A percentile compares a stretch with the other conserved stretches of the same genome.
Evolutionary conservation across 1,140 invertebrate genomes (phyloP).

Genomic region (Drosophila gunungcola): DNA sequence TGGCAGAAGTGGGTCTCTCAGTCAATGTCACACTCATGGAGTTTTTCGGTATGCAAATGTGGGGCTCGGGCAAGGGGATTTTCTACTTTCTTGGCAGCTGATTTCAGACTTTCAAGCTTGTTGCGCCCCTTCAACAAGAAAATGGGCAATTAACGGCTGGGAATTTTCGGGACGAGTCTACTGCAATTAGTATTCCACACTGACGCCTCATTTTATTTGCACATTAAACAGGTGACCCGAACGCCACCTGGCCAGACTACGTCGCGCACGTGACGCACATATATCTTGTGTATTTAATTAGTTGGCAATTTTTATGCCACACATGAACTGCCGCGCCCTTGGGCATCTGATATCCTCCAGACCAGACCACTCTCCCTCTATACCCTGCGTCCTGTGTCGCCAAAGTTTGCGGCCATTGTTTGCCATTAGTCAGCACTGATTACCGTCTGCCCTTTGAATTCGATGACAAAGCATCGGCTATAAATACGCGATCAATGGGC

Average conservation of each 20-base stretch:
- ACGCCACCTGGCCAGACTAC: conserved; percentile 39
- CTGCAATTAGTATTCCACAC: conserved; percentile 79
- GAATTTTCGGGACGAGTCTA: conserved; percentile 8
- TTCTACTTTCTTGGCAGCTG: conserved; percentile 53
- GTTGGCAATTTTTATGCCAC: conserved; percentile 66
- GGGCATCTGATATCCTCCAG: not conserved
- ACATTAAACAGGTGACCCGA: conserved; percentile 63
- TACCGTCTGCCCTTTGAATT: conserved; percentile 27
- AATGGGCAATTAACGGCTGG: conserved; percentile 33
- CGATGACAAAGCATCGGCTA: conserved; percentile 31
- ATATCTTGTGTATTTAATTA: conserved; percentile 72
- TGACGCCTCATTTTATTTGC: conserved; percentile 71
- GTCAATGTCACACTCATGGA: conserved; percentile 69
- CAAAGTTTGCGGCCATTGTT: conserved; percentile 50
- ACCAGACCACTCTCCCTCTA: no score
- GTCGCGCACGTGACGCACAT: conserved; percentile 64
- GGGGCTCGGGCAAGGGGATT: not conserved
- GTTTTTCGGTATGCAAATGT: conserved; percentile 23
- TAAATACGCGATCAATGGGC: conserved; percentile 32
- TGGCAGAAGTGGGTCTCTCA: conserved; percentile 75
- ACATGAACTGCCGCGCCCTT: conserved; percentile 29
- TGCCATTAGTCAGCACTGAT: conserved; percentile 34
- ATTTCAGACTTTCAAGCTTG: conserved; percentile 70
- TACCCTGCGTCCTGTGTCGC: conserved; percentile 9
- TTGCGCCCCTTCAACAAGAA: conserved; percentile 41